Percentiles rank a stretch among this genome's conserved stretches.
phyloP scores from a whole-genome alignment of 2,113 vertebrate genomes.

The Tachysurus fulvidraco region DNA sequence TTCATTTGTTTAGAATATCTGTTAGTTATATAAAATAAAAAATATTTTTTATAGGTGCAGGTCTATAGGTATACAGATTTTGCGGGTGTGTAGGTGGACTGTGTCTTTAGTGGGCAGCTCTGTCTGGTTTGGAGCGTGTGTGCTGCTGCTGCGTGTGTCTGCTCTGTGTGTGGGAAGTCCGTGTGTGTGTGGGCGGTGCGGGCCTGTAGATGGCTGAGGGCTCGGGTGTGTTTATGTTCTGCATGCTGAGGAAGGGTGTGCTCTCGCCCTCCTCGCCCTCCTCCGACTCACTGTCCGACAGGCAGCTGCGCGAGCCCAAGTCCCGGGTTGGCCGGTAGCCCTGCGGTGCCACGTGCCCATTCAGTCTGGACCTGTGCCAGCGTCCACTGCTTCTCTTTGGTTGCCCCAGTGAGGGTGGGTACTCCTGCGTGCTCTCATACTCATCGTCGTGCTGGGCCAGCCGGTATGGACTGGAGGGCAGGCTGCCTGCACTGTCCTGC shows the following conservation, averaged over 20 bases:
- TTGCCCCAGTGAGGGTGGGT: conserved; percentile 86
- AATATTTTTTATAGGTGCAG: conserved; percentile 88
- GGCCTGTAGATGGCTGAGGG: conserved; percentile 84
- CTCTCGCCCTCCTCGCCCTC: conserved; percentile 91
- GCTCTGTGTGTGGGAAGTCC: conserved; percentile 90
- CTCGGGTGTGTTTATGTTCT: conserved; percentile 87
- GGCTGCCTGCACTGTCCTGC: conserved; percentile 89
- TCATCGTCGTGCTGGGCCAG: conserved; percentile 92
- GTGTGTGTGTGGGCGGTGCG: conserved; percentile 73
- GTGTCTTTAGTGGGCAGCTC: conserved; percentile 83
- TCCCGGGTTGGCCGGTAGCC: conserved; percentile 84
- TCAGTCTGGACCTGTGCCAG: conserved; percentile 91
- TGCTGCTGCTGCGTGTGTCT: conserved; percentile 73
- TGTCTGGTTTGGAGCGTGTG: conserved; percentile 82
- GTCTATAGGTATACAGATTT: conserved; percentile 79
- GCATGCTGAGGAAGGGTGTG: conserved; percentile 95
- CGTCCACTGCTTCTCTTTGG: conserved; percentile 79
- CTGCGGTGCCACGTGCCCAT: conserved; percentile 89
- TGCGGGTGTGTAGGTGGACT: conserved; percentile 48
- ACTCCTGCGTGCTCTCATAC: conserved; percentile 97
- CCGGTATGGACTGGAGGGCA: conserved; percentile 91
- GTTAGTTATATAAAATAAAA: conserved; percentile 99
- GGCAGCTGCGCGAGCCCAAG: conserved; percentile 91
- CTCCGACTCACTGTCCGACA: conserved; percentile 90
- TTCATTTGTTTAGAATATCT: conserved; percentile 98